Evolutionary conservation across 2,113 vertebrate genomes (phyloP).

Genomic region (Istiophorus platypterus): DNA sequence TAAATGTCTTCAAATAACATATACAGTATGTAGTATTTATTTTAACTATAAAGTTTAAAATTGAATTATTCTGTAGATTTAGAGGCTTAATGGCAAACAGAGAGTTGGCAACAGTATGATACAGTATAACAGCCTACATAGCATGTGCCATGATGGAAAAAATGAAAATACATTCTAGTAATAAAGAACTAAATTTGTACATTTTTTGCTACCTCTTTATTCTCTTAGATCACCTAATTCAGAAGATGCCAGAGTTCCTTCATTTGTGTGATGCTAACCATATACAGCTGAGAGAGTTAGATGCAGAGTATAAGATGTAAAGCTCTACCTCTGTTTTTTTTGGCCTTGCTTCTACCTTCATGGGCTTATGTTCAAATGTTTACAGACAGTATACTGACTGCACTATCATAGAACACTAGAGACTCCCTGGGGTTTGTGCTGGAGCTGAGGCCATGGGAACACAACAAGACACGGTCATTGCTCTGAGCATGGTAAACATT

Average conservation of each 20-base stretch:
- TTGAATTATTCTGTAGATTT: background rate
- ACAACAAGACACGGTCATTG: constrained; percentile 53
- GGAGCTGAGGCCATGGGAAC: constrained; percentile 74
- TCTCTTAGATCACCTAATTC: background rate
- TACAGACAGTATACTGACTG: background rate
- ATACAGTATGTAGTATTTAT: background rate
- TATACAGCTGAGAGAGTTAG: background rate
- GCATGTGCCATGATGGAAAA: background rate
- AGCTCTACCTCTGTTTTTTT: background rate
- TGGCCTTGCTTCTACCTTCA: background rate
- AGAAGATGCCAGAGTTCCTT: background rate
- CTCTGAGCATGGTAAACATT: constrained; percentile 61
- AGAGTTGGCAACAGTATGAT: background rate
- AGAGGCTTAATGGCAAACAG: background rate
- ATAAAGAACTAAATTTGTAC: background rate
- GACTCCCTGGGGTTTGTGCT: constrained; percentile 51
- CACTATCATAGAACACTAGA: too few species aligned
- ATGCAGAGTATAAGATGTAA: constrained; percentile 4
- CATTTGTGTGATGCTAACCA: background rate
- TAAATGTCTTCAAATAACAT: background rate
- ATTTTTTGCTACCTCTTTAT: background rate
- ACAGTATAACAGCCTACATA: background rate
- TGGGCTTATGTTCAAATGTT: background rate
- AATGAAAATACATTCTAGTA: background rate
- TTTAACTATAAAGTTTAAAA: background rate